Base-by-base conservation (phyloP, 1,140 invertebrate species). In the Euborellia annulipes region DNA sequence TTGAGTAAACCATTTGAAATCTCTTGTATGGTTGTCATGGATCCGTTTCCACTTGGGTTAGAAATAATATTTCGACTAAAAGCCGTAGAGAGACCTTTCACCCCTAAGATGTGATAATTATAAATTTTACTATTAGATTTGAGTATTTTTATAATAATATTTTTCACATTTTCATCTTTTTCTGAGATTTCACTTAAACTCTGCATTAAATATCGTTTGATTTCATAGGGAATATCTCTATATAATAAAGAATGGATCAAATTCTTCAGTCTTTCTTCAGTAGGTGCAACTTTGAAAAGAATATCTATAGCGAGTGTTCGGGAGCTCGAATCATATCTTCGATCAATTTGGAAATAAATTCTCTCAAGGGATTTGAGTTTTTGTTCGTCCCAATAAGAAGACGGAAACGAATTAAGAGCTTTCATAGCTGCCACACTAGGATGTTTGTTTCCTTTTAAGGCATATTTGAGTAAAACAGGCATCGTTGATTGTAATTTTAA, bases 1-100 rank as follows among this genome's bases (percentile, higher is more conserved):
- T 87, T 88, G 1, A 86, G 58, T 2, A 89, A 67, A 16, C 82
- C 82, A 27, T 71, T 68, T 13, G 67, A 70, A 1, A 85, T 77
- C 60, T 86, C 82, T 57, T 86, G 78, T n/a, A 81, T 65, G 3
- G 82, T 78, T 0, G 81, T 62, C 9, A 89, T 64, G 2, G 71
- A 72, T 20, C 82, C 82, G 47, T 85, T 84, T 20, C 69, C 73
- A 38, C 72, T 73, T 0, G 62, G 53, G 8, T 70, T 70, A 18
- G 60, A 62, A 6, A 79, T 64, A 11, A 80, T 75, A 1, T 58
- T 60, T 39, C 80, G 69, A 0, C 68, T 70, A 36, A 85, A 74
- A 1, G 78, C 79, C 0, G 79, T 81, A 9, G 81, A 82, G 0
- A 85, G 60, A 11, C 82, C 82, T 54, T 68, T 70, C 46, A 76